phyloP scores from a whole-genome alignment of 2,113 vertebrate genomes.

The Albula glossodonta region DNA sequence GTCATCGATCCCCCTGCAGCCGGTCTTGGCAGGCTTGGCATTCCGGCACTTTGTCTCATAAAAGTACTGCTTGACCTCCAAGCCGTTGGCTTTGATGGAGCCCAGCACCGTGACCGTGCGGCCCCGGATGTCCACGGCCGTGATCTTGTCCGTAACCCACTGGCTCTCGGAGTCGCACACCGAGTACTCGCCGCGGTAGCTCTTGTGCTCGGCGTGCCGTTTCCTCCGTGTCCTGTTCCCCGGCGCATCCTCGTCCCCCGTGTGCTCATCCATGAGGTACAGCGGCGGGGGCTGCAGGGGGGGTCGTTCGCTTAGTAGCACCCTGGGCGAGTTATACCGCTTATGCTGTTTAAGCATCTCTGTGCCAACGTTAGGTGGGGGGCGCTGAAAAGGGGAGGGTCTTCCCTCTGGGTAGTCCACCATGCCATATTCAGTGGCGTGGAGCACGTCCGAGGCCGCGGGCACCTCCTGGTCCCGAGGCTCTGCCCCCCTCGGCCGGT shows the following conservation, averaged over 20 bases:
- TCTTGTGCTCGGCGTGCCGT: conserved; percentile 82
- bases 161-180: conserved; percentile 93
- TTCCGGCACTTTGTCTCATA: conserved; percentile 90
- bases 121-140: conserved; percentile 84
- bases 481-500: conserved; percentile 2
- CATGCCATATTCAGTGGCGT: conserved; percentile 27
- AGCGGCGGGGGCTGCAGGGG: conserved; percentile 87
- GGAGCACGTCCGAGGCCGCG: not conserved
- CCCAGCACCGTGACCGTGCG: conserved; percentile 83
- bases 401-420: conserved; percentile 60
- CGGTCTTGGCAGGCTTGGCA: conserved; percentile 76
- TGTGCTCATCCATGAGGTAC: conserved; percentile 85
- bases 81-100: conserved; percentile 79
- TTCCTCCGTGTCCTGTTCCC: conserved; percentile 84
- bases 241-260: conserved; percentile 57
- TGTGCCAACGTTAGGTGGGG: conserved; percentile 70
- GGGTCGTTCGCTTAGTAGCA: conserved; percentile 84
- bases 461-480: conserved; percentile 31
- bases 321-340: conserved; percentile 87
- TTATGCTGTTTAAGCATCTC: conserved; percentile 86
- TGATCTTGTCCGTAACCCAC: conserved; percentile 92
- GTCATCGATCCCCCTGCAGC: conserved; percentile 91
- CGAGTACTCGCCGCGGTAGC: conserved; percentile 90
- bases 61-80: conserved; percentile 91
- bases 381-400: conserved; percentile 65